Percentiles rank a stretch among this genome's conserved stretches.
Conservation (phyloP, 2,113 vertebrate species). For the Colius striatus region DNA sequence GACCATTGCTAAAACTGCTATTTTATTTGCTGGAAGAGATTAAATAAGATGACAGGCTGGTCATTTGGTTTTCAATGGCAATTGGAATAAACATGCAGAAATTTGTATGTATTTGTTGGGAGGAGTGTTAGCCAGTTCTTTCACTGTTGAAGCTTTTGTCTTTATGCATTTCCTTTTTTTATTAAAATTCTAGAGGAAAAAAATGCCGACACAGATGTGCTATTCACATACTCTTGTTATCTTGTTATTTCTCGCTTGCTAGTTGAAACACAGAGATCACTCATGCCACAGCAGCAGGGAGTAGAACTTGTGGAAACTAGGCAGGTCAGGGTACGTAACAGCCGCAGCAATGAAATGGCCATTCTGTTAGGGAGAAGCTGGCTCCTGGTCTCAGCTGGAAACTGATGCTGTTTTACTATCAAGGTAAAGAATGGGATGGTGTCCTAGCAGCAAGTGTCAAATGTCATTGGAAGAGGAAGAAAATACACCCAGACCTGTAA, state of each 20-base stretch:
- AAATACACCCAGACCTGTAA: background rate
- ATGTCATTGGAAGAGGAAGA: background rate
- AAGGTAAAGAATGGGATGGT: background rate
- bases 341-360: background rate
- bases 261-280: background rate
- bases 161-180: background rate
- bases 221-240: background rate
- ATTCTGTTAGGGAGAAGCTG: background rate
- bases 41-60: background rate
- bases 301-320: background rate
- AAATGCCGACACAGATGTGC: background rate
- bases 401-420: background rate
- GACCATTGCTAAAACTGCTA: background rate
- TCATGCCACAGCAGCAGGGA: background rate
- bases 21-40: background rate
- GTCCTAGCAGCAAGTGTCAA: background rate
- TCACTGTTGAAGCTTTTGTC: background rate
- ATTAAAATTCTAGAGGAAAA: background rate
- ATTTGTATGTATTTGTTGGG: background rate
- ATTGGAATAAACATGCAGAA: background rate
- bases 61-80: conserved; percentile 2
- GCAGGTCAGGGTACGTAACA: background rate
- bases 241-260: background rate
- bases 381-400: background rate
- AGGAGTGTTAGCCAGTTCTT: background rate